Evolutionary conservation across 1,140 invertebrate species (phyloP).

Genomic region (Sminthurides bifidus): DNA sequence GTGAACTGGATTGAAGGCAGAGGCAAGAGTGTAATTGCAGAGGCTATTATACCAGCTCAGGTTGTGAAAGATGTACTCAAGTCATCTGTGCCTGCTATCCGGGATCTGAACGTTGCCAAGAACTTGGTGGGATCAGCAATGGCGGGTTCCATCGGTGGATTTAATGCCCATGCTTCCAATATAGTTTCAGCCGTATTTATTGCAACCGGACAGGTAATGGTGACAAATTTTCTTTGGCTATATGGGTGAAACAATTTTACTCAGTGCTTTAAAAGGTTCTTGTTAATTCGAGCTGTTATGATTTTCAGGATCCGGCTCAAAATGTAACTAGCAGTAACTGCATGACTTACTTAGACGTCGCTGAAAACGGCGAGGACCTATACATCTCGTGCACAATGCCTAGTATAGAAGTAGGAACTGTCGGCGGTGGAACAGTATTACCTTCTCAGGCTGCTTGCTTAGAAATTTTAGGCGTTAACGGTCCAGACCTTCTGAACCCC

Average conservation of each 20-base stretch:
- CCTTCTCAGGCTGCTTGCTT: constrained; percentile 85
- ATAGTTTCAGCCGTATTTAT: constrained; percentile 96
- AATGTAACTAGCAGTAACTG: constrained; percentile 94
- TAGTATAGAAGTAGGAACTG: constrained; percentile 90
- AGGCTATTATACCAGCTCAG: constrained; percentile 68
- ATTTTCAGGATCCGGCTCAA: constrained; percentile 79
- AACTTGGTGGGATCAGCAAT: constrained; percentile 90
- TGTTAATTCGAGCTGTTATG: not conserved
- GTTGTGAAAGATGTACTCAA: constrained; percentile 69
- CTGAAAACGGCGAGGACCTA: constrained; percentile 65
- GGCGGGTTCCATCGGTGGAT: constrained; percentile 86
- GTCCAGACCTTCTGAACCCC: constrained; percentile 39
- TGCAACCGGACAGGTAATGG: constrained; percentile 76
- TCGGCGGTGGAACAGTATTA: constrained; percentile 91
- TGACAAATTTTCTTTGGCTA: not conserved
- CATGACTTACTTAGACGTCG: constrained; percentile 93
- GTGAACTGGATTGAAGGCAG: constrained; percentile 98
- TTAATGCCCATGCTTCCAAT: constrained; percentile 97
- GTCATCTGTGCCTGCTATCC: constrained; percentile 68
- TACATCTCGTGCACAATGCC: constrained; percentile 97
- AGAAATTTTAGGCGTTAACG: constrained; percentile 75
- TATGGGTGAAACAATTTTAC: not conserved
- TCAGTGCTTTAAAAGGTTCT: not conserved
- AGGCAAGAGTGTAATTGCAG: constrained; percentile 91
- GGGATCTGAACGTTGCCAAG: constrained; percentile 86